A percentile compares a stretch with the other conserved stretches of the same genome.
phyloP scores from a whole-genome alignment of 2,888 invertebrate genomes.

The Drosophila acutilabella region DNA sequence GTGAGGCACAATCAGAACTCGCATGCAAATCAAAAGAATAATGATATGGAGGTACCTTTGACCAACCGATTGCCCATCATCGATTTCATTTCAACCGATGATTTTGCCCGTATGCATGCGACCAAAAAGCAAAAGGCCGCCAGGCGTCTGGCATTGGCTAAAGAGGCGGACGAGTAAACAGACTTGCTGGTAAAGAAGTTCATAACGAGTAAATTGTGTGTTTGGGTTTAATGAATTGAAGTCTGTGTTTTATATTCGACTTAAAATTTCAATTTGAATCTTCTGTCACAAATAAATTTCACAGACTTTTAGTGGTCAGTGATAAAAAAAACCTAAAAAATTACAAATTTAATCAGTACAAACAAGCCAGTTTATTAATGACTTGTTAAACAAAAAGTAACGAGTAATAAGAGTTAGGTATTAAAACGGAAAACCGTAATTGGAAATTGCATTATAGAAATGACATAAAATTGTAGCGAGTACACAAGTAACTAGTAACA shows the following conservation, averaged over 20 bases:
- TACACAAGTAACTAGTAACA: too few species aligned
- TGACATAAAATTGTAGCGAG: too few species aligned
- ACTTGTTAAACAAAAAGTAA: too few species aligned
- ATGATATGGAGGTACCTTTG: slow-evolving; percentile 56
- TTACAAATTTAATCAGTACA: too few species aligned
- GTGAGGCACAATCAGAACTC: neutral
- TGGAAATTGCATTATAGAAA: too few species aligned
- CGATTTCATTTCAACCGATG: slow-evolving; percentile 68
- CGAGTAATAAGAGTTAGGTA: too few species aligned
- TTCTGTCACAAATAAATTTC: slow-evolving; percentile 2
- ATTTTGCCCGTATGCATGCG: slow-evolving; percentile 48
- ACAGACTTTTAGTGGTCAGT: neutral
- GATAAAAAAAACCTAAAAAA: neutral
- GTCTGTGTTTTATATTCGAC: neutral
- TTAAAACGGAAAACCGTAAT: too few species aligned
- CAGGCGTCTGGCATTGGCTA: neutral
- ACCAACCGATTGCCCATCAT: slow-evolving; percentile 65
- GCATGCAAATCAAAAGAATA: neutral
- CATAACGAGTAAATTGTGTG: neutral
- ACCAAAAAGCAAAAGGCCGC: slow-evolving; percentile 6
- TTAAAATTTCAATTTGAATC: slow-evolving; percentile 6
- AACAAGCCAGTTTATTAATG: too few species aligned
- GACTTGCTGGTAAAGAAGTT: neutral
- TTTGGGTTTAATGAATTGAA: neutral
- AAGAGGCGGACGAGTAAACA: neutral